Conservation (phyloP, 2,888 invertebrate species). For the Brachypalpus laphriformis region DNA sequence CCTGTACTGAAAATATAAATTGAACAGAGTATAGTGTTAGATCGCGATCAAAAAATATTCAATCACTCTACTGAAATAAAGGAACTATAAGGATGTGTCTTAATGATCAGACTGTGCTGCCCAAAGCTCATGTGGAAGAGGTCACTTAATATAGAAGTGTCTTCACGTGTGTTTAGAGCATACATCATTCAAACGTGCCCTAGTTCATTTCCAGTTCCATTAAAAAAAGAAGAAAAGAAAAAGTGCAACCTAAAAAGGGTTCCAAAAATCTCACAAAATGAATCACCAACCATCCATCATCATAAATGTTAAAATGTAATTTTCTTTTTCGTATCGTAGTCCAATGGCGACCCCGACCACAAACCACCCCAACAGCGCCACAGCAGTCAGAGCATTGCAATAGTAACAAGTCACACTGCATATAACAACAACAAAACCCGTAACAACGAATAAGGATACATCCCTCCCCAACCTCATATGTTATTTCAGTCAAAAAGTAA, state of each 20-base stretch:
- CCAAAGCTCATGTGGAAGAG: too few relatives aligned
- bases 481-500: slow-evolving; percentile 61
- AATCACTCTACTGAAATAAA: too few relatives aligned
- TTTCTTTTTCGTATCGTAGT: slow-evolving; percentile 35
- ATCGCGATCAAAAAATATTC: too few relatives aligned
- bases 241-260: background rate
- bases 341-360: slow-evolving; percentile 1
- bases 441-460: slow-evolving; percentile 28
- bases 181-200: too few relatives aligned
- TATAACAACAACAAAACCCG: background rate
- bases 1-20: too few relatives aligned
- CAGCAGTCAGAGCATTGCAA: background rate
- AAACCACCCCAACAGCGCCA: background rate
- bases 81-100: too few relatives aligned
- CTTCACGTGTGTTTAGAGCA: too few relatives aligned
- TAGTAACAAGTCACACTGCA: background rate
- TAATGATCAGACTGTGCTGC: too few relatives aligned
- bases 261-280: slow-evolving; percentile 48
- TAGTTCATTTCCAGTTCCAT: too few relatives aligned
- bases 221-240: background rate
- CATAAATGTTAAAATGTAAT: slow-evolving; percentile 70
- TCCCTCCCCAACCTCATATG: slow-evolving; percentile 32
- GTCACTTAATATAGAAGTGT: too few relatives aligned
- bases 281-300: slow-evolving; percentile 71
- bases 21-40: too few relatives aligned